These are phyloP conservation scores for Potamilus streckersoni DNA, from an alignment of 1,140 invertebrate genomes.

Conservation along the genomic window DNA sequence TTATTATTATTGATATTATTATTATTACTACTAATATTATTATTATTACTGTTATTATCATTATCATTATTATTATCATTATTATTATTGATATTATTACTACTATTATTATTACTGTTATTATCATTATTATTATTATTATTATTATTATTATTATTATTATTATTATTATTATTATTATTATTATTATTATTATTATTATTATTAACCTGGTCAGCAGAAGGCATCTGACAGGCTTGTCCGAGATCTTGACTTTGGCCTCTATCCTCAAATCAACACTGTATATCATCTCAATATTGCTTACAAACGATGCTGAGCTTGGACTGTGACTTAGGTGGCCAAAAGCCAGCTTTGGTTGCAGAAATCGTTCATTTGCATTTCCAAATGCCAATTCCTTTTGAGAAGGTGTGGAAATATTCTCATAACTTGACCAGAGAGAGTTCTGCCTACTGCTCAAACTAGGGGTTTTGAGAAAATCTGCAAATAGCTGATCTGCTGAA, in stretches of 20 bases:
- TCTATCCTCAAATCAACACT: constrained; percentile 57
- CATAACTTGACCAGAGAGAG: constrained; percentile 60
- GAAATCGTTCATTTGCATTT: constrained; percentile 22
- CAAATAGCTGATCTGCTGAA: constrained; percentile 34
- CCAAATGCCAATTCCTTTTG: constrained; percentile 26
- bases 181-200: too few species aligned
- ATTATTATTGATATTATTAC: too few species aligned
- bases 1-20: too few species aligned
- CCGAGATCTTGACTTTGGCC: constrained; percentile 69
- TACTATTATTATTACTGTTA: too few species aligned
- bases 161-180: too few species aligned
- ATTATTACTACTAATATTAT: too few species aligned
- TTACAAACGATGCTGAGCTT: constrained; percentile 36
- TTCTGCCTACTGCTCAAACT: constrained; percentile 44
- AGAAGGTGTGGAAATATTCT: constrained; percentile 58
- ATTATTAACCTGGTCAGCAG: constrained; percentile 57
- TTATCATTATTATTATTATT: too few species aligned
- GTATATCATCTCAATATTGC: constrained; percentile 42
- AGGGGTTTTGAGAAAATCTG: constrained; percentile 44
- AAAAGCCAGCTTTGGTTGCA: constrained; percentile 4
- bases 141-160: too few species aligned
- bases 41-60: too few species aligned
- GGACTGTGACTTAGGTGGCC: constrained; percentile 39
- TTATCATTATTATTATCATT: too few species aligned
- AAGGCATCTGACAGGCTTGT: constrained; percentile 69